phyloP scores from a whole-genome alignment of 2,888 invertebrate species.

The Tinea semifulvella region DNA sequence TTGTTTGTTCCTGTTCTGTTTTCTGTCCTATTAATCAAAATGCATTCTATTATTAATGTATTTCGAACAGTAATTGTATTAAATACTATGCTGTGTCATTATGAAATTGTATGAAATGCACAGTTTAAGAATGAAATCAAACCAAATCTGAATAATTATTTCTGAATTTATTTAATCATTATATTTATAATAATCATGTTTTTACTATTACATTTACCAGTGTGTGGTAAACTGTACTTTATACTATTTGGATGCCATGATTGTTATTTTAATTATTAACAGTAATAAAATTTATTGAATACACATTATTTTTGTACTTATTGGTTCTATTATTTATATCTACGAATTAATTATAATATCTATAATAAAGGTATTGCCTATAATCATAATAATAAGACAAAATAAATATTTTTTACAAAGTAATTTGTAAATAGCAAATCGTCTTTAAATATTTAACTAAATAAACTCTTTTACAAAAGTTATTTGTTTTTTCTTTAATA shows the following conservation, averaged over 20 bases:
- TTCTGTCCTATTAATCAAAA: not conserved
- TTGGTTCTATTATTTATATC: slow-evolving; percentile 34
- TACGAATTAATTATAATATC: slow-evolving; percentile 11
- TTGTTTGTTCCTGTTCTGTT: not conserved
- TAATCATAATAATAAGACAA: slow-evolving; percentile 50
- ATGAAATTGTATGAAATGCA: slow-evolving; percentile 10
- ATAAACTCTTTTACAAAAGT: slow-evolving; percentile 15
- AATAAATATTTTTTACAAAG: slow-evolving; percentile 65
- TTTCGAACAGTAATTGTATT: not conserved
- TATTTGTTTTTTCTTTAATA: not conserved
- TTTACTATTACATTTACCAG: not conserved
- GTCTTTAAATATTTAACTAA: slow-evolving; percentile 52
- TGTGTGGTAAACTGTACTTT: not conserved
- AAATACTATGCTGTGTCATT: slow-evolving; percentile 5
- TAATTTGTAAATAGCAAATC: slow-evolving; percentile 65
- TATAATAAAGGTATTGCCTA: slow-evolving; percentile 49
- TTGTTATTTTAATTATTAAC: not conserved
- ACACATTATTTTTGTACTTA: slow-evolving; percentile 43
- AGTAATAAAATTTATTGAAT: slow-evolving; percentile 11
- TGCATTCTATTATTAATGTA: not conserved
- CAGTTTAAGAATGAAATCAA: not conserved
- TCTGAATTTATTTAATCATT: slow-evolving; percentile 5
- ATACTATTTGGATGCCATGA: slow-evolving; percentile 3
- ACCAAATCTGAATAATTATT: not conserved
- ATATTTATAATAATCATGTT: too few relatives aligned